Evolutionary conservation across 2,113 vertebrate species (phyloP).

Genomic region (Melanotaenia duboulayi): DNA sequence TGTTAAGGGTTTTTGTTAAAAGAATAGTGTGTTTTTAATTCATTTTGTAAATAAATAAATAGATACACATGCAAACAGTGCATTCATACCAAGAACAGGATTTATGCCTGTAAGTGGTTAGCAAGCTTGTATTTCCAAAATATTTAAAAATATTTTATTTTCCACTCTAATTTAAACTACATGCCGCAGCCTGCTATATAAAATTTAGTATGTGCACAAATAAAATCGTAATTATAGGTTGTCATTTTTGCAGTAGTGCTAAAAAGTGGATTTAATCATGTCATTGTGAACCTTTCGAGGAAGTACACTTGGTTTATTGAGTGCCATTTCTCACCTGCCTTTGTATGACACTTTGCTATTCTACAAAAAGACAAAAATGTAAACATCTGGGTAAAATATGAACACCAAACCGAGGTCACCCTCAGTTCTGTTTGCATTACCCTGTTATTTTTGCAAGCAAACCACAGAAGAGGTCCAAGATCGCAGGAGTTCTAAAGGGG

Average conservation of each 20-base stretch:
- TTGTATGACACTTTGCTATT: slow-evolving; percentile 63
- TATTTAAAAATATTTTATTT: no score
- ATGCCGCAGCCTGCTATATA: neutral
- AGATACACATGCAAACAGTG: no score
- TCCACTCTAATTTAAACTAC: no score
- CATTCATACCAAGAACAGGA: no score
- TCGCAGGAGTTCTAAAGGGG: slow-evolving; percentile 29
- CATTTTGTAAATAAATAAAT: neutral
- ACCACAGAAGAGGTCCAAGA: slow-evolving; percentile 35
- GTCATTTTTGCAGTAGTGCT: slow-evolving; percentile 9
- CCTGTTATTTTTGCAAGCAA: slow-evolving; percentile 48
- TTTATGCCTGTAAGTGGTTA: no score
- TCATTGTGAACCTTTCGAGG: slow-evolving; percentile 44
- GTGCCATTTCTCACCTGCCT: slow-evolving; percentile 58
- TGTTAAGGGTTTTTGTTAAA: neutral
- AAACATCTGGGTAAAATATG: slow-evolving; percentile 69
- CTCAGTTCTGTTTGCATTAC: slow-evolving; percentile 72
- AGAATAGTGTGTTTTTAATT: slow-evolving; percentile 5
- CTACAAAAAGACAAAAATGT: slow-evolving; percentile 59
- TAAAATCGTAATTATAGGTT: neutral
- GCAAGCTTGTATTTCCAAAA: no score
- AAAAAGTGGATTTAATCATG: slow-evolving; percentile 23
- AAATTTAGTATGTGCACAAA: neutral
- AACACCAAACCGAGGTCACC: slow-evolving; percentile 57
- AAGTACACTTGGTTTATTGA: slow-evolving; percentile 16